Percentiles rank a stretch among this genome's conserved stretches.
Conservation (phyloP, 1,140 invertebrate species). For the Paramacrobiotus metropolitanus region DNA sequence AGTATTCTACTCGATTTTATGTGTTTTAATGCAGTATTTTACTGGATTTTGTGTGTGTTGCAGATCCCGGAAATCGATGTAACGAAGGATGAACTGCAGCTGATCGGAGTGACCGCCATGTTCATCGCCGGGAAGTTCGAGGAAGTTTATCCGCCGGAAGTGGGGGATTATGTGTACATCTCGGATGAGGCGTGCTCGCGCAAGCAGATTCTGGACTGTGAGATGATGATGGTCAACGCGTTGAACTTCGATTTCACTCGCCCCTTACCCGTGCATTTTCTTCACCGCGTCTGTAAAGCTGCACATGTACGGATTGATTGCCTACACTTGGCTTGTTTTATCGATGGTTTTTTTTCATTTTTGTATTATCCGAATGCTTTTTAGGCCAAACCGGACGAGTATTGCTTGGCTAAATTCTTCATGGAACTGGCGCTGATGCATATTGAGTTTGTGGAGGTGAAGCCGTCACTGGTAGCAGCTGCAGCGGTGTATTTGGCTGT, state of each 20-base stretch:
- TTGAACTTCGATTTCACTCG: slow-evolving; percentile 56
- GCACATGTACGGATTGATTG: no score
- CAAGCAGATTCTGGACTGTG: slow-evolving; percentile 55
- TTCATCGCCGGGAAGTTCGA: slow-evolving; percentile 85
- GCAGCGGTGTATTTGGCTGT: slow-evolving; percentile 44
- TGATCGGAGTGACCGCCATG: slow-evolving; percentile 72
- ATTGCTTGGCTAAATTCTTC: slow-evolving; percentile 74
- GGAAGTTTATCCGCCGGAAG: slow-evolving; percentile 68
- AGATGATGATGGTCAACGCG: slow-evolving; percentile 43
- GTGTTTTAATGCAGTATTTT: neutral
- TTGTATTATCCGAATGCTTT: no score
- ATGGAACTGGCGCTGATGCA: slow-evolving; percentile 61
- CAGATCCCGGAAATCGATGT: slow-evolving; percentile 25
- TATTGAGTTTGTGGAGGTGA: slow-evolving; percentile 50
- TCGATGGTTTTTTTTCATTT: no score
- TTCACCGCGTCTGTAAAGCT: slow-evolving; percentile 53
- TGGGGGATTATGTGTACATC: slow-evolving; percentile 71
- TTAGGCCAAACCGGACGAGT: slow-evolving; percentile 41
- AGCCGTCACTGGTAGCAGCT: slow-evolving; percentile 52
- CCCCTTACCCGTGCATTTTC: slow-evolving; percentile 63
- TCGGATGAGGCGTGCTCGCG: slow-evolving; percentile 66
- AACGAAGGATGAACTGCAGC: slow-evolving; percentile 44
- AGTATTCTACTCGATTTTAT: neutral
- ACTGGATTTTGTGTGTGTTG: neutral
- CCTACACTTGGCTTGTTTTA: no score